These are phyloP conservation scores for Thelaira solivaga DNA, from an alignment of 2,888 invertebrate genomes.

Conservation along the genomic window DNA sequence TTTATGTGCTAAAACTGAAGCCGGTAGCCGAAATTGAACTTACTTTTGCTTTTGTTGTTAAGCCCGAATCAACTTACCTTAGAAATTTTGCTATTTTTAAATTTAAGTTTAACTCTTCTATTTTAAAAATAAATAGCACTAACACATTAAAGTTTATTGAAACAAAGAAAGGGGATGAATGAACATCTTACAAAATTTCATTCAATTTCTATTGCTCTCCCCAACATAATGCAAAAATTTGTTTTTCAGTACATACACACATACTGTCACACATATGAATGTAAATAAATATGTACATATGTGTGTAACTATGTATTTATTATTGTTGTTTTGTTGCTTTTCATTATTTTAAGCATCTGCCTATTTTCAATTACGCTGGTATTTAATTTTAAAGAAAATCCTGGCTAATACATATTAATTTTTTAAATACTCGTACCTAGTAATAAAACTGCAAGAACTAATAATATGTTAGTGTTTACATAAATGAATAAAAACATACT, in stretches of 20 bases:
- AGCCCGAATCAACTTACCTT: no score
- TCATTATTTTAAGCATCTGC: constrained; percentile 24
- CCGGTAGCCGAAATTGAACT: no score
- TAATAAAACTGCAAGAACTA: constrained; percentile 6
- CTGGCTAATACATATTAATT: background rate
- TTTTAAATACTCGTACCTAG: background rate
- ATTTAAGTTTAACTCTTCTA: no score
- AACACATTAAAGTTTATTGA: no score
- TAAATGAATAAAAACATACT: background rate
- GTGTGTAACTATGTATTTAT: background rate
- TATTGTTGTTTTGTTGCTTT: constrained; percentile 14
- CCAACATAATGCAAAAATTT: constrained; percentile 34
- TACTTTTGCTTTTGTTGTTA: no score
- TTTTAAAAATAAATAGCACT: no score
- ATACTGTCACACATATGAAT: no score
- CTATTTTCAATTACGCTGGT: background rate
- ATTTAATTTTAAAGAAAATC: constrained; percentile 18
- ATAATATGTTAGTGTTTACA: background rate
- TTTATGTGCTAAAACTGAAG: no score
- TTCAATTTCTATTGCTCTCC: constrained; percentile 13
- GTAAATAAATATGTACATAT: background rate
- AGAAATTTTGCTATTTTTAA: no score
- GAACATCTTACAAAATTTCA: background rate
- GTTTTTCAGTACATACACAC: background rate
- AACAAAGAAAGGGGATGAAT: no score